Evolutionary conservation across 2,797 vertebrate species (phyloP).

Genomic region (Tolypeutes matacus): DNA sequence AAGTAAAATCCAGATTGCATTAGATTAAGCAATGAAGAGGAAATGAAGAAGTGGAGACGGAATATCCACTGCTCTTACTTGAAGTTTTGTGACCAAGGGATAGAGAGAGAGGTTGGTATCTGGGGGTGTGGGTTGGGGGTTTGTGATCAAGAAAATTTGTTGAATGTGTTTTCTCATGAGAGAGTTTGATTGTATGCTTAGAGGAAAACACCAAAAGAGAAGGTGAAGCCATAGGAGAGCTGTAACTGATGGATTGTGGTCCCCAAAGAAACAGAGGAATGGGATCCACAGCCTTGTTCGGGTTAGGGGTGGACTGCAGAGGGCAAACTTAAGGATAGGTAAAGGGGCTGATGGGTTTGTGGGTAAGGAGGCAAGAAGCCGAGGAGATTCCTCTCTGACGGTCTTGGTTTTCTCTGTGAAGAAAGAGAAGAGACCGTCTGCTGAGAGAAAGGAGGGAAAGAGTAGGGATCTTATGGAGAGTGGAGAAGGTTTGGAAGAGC

Average conservation of each 20-base stretch:
- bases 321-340: not conserved
- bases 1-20: not conserved
- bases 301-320: not conserved
- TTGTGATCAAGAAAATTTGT: not conserved
- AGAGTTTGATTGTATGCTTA: not conserved
- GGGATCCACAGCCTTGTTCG: not conserved
- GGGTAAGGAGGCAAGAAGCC: not conserved
- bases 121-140: not conserved
- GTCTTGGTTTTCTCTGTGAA: not conserved
- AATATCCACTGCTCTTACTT: not conserved
- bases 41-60: not conserved
- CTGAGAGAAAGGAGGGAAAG: not conserved
- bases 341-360: not conserved
- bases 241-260: not conserved
- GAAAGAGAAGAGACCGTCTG: not conserved
- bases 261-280: not conserved
- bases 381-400: not conserved
- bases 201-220: not conserved
- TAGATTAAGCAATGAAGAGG: not conserved
- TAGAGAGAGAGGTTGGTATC: not conserved
- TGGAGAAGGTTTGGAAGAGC: not conserved
- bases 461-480: not conserved
- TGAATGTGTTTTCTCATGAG: not conserved
- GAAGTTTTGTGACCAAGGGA: not conserved
- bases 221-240: not conserved